phyloP scores from a whole-genome alignment of 2,797 vertebrate species.

The Tarsius wallacei region DNA sequence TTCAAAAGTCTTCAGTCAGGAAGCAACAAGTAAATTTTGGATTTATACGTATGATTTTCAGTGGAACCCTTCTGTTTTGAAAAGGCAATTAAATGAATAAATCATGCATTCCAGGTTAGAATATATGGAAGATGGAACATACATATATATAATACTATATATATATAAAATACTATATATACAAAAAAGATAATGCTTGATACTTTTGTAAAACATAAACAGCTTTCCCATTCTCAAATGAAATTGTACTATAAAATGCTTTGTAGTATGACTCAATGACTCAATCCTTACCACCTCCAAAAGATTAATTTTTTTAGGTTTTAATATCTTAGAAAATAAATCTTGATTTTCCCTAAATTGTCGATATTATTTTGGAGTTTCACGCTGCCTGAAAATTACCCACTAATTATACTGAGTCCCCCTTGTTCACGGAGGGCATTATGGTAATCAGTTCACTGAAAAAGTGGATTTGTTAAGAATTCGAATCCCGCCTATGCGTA shows the following conservation, averaged over 20 bases:
- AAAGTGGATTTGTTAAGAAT: neutral
- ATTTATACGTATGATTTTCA: neutral
- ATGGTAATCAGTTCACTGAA: neutral
- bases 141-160: too few relatives aligned
- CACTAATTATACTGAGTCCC: neutral
- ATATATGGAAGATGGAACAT: neutral
- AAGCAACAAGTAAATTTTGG: neutral
- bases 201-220: conserved; percentile 37
- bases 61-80: neutral
- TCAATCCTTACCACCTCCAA: neutral
- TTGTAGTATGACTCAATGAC: neutral
- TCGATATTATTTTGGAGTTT: neutral
- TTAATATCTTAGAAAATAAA: conserved; percentile 35
- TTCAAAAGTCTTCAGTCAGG: neutral
- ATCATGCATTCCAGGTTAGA: neutral
- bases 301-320: conserved; percentile 13
- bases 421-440: neutral
- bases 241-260: neutral
- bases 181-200: neutral
- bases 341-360: conserved; percentile 44
- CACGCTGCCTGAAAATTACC: neutral
- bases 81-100: conserved; percentile 41
- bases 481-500: neutral
- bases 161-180: neutral
- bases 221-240: neutral